Base-by-base conservation (phyloP, 2,113 vertebrate genomes). In the Centropristis striata region DNA sequence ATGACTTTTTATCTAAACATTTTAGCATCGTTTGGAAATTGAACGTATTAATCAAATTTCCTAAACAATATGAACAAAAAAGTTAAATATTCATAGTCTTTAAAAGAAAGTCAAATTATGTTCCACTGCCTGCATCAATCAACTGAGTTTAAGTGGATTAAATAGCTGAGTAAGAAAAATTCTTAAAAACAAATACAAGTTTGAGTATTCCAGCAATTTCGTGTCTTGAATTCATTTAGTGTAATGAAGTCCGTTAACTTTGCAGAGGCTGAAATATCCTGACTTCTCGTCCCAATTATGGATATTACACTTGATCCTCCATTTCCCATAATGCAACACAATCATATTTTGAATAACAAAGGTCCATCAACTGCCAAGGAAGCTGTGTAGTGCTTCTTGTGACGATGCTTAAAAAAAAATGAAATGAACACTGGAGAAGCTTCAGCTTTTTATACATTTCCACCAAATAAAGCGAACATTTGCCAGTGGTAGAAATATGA, bases 391-490 rank as follows among this genome's bases (percentile, higher is more conserved):
- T 5, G 15, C 42, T 44, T 44, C 42, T 44, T 14, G 13, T 44
- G 42, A 16, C 15, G 66, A 53, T 27, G 18, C 3, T 57, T 23
- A 8, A 63, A 23, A 7, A 58, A 69, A 57, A 67, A 74, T 44
- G 1, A 85, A 69, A 12, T 27, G 7, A 64, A 36, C 46, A 47
- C 25, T 16, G 5, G 23, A 69, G 20, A 51, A 36, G 46, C 69
- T 67, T 75, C 32, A 69, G 54, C 46, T 71, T 69, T n/a, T 81
- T 77, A 79, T 73, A 65, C 59, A 79, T 84, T 68, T 71, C 49
- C 67, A 13, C 12, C 28, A 59, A 77, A 66, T 69, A 16, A 66
- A 78, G 68, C 18, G 51, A 32, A 50, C 53, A 75, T 65, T 54
- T 66, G 64, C 23, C 44, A 74, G n/a, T 47, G 27, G 53, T 25